Evolutionary conservation across 2,888 invertebrate genomes (phyloP), one percentile per base, ranked within the genome.

Genomic region (Agrilus biguttatus): DNA sequence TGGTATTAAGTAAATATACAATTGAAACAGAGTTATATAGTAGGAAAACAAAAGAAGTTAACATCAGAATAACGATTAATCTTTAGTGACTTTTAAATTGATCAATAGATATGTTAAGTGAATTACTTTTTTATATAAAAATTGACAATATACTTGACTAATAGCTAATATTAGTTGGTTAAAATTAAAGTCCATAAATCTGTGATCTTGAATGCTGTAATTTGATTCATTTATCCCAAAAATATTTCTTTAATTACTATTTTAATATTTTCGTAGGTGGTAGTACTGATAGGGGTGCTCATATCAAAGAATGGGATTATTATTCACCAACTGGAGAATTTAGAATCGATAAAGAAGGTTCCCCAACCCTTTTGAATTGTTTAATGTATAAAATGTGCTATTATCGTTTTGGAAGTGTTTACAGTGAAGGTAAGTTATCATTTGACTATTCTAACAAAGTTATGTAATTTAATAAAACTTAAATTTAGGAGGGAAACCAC

Each of bases 331-430:
- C 81, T 51, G 97, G 97, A 2, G 97, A 98, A 73, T 98, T 96
- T 69, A 73, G 95, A 36, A 84, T 98, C 2, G 97, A 97, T 69
- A 84, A 85, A 53, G 93, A 93, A 61, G 96, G 95, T 35, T 89
- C 95, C 1, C 78, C 79, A 32, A 83, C 84, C 14, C 73, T 98
- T 53, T 80, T 96, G 55, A 96, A 98, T 71, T 96, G 92, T 60
- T 78, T 97, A 49, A 98, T 97, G 97, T 97, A 98, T 73, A 98
- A 97, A 73, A 89, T 98, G 88, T 95, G 93, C 70, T 98, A 97
- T 67, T 96, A 98, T 70, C 80, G 91, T 60, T 98, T 97, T 65
- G 96, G 95, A 0, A 86, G 88, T 57, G 88, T 95, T 47, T 95
- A 92, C 64, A 95, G 95, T 0, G 95, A 96, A 72, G 89, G 87